phyloP scores from a whole-genome alignment of 2,113 vertebrate genomes.

The Ctenomys sociabilis region DNA sequence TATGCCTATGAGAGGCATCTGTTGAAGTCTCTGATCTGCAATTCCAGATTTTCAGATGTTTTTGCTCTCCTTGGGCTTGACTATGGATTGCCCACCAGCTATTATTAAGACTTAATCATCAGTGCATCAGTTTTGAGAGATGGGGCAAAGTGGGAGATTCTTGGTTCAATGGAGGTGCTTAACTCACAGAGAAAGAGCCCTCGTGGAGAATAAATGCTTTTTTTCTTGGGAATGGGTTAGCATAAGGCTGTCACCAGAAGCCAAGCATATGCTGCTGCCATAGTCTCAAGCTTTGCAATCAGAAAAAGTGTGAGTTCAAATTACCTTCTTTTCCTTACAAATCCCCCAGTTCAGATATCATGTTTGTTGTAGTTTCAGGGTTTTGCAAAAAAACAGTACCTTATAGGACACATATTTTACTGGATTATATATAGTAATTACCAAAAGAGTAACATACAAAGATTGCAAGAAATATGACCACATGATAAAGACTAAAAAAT shows the following conservation, averaged over 20 bases:
- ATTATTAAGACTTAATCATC: not conserved
- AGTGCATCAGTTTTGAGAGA: not conserved
- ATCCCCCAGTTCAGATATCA: not conserved
- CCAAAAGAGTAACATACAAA: too few relatives aligned
- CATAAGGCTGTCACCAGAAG: not conserved
- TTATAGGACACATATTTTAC: too few relatives aligned
- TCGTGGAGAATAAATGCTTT: not conserved
- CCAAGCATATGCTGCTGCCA: not conserved
- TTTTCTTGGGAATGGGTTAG: not conserved
- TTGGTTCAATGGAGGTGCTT: not conserved
- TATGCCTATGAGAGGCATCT: not conserved
- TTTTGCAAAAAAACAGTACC: too few relatives aligned
- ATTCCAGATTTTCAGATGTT: not conserved
- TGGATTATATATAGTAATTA: too few relatives aligned
- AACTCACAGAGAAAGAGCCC: not conserved
- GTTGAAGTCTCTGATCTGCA: not conserved
- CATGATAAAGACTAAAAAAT: too few relatives aligned
- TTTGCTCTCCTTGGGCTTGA: not conserved
- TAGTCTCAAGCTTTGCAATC: not conserved
- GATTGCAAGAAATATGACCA: too few relatives aligned
- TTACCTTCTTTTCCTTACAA: not conserved
- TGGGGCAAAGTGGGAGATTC: not conserved
- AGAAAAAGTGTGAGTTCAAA: not conserved
- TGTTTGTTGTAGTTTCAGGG: too few relatives aligned
- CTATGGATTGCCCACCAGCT: not conserved